These are phyloP conservation scores for Drosophila pegasa DNA, from an alignment of 2,888 invertebrate genomes.

Conservation along the genomic window DNA sequence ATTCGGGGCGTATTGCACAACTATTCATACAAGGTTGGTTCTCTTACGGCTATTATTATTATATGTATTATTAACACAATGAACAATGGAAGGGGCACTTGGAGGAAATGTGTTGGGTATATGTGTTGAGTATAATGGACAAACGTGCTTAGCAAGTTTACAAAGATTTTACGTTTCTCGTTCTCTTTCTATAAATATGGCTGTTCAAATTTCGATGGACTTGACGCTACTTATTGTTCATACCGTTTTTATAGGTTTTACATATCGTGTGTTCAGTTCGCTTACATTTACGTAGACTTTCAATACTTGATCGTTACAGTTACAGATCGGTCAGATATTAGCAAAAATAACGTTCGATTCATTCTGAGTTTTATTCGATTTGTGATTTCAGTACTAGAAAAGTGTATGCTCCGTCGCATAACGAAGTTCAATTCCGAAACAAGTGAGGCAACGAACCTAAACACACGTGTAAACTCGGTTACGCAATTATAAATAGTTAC, in stretches of 20 bases:
- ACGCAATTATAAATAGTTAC: conserved; percentile 37
- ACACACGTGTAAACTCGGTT: conserved; percentile 21
- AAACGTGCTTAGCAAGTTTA: conserved; percentile 14
- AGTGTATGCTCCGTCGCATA: neutral
- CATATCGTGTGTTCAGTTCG: conserved; percentile 3
- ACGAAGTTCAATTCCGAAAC: conserved; percentile 7
- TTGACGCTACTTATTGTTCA: neutral
- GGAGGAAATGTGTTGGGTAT: conserved; percentile 11
- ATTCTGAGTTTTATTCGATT: neutral
- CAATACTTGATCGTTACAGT: conserved; percentile 6
- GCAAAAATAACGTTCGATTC: conserved; percentile 7
- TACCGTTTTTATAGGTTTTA: neutral
- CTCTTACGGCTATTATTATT: conserved; percentile 7
- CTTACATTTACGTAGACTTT: neutral
- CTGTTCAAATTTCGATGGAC: neutral
- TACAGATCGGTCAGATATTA: conserved; percentile 13
- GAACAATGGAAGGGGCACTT: conserved; percentile 50
- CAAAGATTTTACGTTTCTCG: neutral
- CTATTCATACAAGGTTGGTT: conserved; percentile 7
- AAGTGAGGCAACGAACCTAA: neutral
- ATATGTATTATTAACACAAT: conserved; percentile 30
- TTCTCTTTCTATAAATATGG: neutral
- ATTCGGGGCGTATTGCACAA: conserved; percentile 23
- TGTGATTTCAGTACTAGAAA: neutral
- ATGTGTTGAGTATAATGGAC: conserved; percentile 21